Evolutionary conservation across 1,140 invertebrate species (phyloP).

Genomic region (Ceratina calcarata): DNA sequence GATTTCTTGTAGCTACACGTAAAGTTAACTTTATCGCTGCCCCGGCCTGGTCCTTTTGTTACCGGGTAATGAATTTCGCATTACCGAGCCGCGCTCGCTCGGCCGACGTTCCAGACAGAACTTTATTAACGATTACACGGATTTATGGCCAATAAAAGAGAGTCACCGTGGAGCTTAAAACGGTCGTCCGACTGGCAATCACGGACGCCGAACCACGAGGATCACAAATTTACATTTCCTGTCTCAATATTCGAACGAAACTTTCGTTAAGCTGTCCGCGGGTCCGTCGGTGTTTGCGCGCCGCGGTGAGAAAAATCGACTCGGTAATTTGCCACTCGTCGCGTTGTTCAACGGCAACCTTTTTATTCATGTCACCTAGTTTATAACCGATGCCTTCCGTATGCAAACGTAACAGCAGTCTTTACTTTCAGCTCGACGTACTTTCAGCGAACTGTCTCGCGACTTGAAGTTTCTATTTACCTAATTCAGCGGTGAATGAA

Average conservation of each 20-base stretch:
- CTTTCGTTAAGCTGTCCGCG: not conserved
- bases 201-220: not conserved
- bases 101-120: constrained; percentile 34
- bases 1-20: constrained; percentile 24
- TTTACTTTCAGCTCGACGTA: not conserved
- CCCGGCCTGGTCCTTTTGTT: constrained; percentile 26
- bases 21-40: constrained; percentile 40
- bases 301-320: not conserved
- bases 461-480: not conserved
- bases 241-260: not conserved
- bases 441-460: not conserved
- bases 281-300: not conserved
- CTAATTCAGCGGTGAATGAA: not conserved
- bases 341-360: too few species aligned
- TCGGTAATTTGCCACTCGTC: not conserved
- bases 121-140: constrained; percentile 55
- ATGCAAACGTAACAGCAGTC: not conserved
- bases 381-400: constrained; percentile 1
- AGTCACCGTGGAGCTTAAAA: constrained; percentile 45
- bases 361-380: constrained; percentile 12
- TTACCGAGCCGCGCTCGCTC: constrained; percentile 33
- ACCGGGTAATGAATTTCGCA: constrained; percentile 55
- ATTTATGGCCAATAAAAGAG: constrained; percentile 36
- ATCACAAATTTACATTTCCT: not conserved
- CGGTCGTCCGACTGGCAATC: constrained; percentile 2